These are phyloP conservation scores for Lepidurus couesii DNA, from an alignment of 1,140 invertebrate species.

Conservation along the genomic window DNA sequence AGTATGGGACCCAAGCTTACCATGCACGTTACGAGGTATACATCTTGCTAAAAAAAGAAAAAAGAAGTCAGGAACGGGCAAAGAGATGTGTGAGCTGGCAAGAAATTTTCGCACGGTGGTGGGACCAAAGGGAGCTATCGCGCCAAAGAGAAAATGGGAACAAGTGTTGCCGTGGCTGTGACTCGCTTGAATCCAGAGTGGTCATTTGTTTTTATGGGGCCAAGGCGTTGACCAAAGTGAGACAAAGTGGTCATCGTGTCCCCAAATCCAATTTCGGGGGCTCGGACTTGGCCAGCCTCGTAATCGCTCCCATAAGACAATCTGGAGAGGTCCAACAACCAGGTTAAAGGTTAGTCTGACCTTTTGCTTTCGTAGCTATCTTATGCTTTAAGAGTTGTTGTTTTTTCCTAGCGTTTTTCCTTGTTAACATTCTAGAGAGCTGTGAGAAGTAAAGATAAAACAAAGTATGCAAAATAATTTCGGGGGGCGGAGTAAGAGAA, in stretches of 20 bases:
- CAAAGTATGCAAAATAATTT: slow-evolving; percentile 9
- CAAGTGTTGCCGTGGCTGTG: neutral
- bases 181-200: slow-evolving; percentile 12
- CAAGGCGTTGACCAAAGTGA: slow-evolving; percentile 17
- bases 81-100: neutral
- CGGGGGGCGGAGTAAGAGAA: neutral
- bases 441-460: neutral
- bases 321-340: slow-evolving; percentile 13
- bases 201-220: slow-evolving; percentile 21
- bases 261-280: slow-evolving; percentile 18
- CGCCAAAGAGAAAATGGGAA: neutral
- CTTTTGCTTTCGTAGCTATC: neutral
- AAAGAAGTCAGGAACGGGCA: neutral
- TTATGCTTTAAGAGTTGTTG: neutral
- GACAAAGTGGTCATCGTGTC: slow-evolving; percentile 17
- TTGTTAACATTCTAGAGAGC: neutral
- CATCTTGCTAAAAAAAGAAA: neutral
- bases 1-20: neutral
- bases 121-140: neutral
- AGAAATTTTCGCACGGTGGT: slow-evolving; percentile 8
- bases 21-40: neutral
- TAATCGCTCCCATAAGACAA: slow-evolving; percentile 21
- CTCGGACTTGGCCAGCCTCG: slow-evolving; percentile 11
- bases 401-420: neutral
- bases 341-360: slow-evolving; percentile 8